These are phyloP conservation scores for Catocala fraxini DNA, from an alignment of 2,888 invertebrate species.

Conservation along the genomic window DNA sequence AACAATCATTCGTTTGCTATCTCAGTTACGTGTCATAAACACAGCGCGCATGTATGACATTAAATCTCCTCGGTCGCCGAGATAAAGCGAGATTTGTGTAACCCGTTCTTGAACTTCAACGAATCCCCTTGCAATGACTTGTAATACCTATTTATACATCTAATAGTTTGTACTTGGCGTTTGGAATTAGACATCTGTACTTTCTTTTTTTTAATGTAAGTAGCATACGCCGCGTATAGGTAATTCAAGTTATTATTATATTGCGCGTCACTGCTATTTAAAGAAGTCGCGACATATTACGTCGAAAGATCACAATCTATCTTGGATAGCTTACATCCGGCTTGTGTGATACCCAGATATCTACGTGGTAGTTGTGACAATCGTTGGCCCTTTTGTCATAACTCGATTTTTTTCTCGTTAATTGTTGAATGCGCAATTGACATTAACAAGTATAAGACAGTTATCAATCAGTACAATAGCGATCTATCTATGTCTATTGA, in stretches of 20 bases:
- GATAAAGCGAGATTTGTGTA: conserved; percentile 66
- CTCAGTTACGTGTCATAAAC: conserved; percentile 53
- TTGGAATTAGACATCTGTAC: too few species aligned
- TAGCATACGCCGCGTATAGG: neutral
- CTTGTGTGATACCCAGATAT: neutral
- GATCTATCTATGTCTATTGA: too few species aligned
- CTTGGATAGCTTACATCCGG: neutral
- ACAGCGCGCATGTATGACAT: conserved; percentile 63
- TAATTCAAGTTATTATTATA: neutral
- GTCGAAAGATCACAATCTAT: neutral
- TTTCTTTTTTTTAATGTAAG: too few species aligned
- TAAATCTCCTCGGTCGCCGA: conserved; percentile 70
- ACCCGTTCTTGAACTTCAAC: conserved; percentile 59
- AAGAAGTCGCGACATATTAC: neutral
- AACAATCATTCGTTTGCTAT: conserved; percentile 52
- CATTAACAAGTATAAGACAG: too few species aligned
- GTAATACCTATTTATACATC: neutral
- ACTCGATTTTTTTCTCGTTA: too few species aligned
- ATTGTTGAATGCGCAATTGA: too few species aligned
- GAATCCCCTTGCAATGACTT: conserved; percentile 25
- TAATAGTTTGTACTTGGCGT: neutral
- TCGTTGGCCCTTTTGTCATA: too few species aligned
- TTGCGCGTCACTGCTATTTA: neutral
- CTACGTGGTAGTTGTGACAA: neutral
- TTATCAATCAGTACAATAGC: too few species aligned